Evolutionary conservation across 35 echinoderm and acorn worm genomes (phyloP).

Genomic region (Eucidaris tribuloides): DNA sequence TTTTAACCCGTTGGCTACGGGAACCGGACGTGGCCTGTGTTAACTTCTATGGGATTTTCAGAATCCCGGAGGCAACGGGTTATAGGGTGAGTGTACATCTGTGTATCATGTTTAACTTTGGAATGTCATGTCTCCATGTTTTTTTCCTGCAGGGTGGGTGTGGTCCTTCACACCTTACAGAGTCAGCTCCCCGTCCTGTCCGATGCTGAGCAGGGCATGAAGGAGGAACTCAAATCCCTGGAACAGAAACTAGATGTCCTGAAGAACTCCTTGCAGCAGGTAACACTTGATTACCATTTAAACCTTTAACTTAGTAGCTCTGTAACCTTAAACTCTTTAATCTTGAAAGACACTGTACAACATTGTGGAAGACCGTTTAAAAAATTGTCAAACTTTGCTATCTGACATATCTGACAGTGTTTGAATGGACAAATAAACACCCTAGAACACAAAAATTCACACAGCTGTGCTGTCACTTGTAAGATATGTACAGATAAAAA

Average conservation of each 20-base stretch:
- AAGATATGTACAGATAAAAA: no score
- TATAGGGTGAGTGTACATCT: no score
- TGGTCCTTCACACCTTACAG: constrained; percentile 63
- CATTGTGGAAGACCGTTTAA: no score
- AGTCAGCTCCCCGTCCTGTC: constrained; percentile 76
- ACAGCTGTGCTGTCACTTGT: neutral
- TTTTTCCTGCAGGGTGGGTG: constrained; percentile 41
- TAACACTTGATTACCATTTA: neutral
- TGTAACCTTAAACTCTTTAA: neutral
- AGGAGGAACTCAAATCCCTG: constrained; percentile 61
- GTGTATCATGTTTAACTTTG: no score
- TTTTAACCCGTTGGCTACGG: no score
- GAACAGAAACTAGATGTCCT: constrained; percentile 61
- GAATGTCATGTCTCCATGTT: no score
- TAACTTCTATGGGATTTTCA: no score
- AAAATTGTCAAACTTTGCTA: no score
- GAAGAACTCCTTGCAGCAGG: constrained; percentile 63
- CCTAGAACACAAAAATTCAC: neutral
- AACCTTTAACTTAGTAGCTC: neutral
- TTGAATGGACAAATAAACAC: neutral
- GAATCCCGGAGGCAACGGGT: no score
- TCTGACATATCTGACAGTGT: no score
- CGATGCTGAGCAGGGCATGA: constrained; percentile 88
- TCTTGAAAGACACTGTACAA: neutral
- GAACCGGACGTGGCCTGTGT: no score